Conservation (phyloP, 1,140 invertebrate genomes). For the Latrodectus geometricus region DNA sequence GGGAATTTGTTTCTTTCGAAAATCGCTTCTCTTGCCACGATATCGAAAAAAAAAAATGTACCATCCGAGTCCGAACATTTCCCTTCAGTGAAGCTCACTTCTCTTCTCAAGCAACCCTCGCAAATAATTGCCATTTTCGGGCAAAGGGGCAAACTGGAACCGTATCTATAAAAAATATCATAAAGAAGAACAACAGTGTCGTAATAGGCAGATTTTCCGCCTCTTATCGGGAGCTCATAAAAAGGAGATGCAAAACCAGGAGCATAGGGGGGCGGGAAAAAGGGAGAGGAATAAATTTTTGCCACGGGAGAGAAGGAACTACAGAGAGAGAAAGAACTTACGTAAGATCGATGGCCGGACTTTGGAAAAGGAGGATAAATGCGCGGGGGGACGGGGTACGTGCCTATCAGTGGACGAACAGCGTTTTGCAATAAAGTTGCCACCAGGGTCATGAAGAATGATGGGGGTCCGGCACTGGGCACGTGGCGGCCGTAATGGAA, state of each 20-base stretch:
- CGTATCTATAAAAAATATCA: not conserved
- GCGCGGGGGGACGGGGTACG: conserved; percentile 47
- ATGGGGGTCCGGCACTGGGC: conserved; percentile 58
- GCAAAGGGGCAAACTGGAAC: not conserved
- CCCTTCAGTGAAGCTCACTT: not conserved
- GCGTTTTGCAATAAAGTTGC: conserved; percentile 62
- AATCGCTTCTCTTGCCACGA: not conserved
- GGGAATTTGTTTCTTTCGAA: conserved; percentile 26
- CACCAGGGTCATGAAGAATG: conserved; percentile 61
- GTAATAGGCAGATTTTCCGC: conserved; percentile 55
- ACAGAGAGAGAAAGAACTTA: conserved; percentile 20
- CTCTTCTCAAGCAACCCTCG: not conserved
- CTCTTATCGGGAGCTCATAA: conserved; percentile 41
- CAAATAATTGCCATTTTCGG: conserved; percentile 47
- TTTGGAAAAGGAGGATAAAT: conserved; percentile 57
- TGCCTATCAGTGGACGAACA: conserved; percentile 61
- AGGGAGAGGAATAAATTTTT: conserved; percentile 48
- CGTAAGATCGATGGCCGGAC: conserved; percentile 58
- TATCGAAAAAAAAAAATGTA: not conserved
- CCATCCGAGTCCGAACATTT: conserved; percentile 15
- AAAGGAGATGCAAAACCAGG: conserved; percentile 58
- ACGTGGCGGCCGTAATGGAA: conserved; percentile 60
- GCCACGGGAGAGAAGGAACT: not conserved
- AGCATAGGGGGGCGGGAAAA: not conserved
- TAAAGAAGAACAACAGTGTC: conserved; percentile 33